phyloP scores from a whole-genome alignment of 2,888 invertebrate species.

The Amaurobius ferox region DNA sequence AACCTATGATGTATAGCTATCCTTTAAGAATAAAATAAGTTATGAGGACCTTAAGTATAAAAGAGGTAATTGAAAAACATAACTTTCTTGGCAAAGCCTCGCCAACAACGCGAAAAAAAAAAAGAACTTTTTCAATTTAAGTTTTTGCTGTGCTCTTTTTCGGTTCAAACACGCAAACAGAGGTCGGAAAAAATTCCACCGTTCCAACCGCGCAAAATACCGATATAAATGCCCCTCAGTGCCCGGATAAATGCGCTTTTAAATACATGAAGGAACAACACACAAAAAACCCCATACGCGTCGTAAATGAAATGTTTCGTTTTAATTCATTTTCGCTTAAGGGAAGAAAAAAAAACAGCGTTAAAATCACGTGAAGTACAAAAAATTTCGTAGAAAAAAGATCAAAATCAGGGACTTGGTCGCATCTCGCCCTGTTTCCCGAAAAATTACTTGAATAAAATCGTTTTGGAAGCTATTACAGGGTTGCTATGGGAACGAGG shows the following conservation, averaged over 20 bases:
- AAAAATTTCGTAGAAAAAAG: slow-evolving; percentile 34
- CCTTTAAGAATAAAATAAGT: neutral
- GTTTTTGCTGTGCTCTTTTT: slow-evolving; percentile 4
- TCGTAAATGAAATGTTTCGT: slow-evolving; percentile 66
- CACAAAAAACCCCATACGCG: slow-evolving; percentile 10
- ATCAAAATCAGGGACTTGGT: slow-evolving; percentile 13
- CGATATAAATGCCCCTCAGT: slow-evolving; percentile 34
- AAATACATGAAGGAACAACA: slow-evolving; percentile 63
- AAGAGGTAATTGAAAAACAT: slow-evolving; percentile 43
- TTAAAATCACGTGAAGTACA: slow-evolving; percentile 40
- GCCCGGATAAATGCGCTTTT: slow-evolving; percentile 53
- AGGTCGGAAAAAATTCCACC: slow-evolving; percentile 11
- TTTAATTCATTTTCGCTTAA: slow-evolving; percentile 64
- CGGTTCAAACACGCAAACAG: slow-evolving; percentile 8
- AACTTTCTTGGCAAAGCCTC: neutral
- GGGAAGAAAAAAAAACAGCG: slow-evolving; percentile 8
- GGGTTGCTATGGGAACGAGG: slow-evolving; percentile 48
- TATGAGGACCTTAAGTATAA: neutral
- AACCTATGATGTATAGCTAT: neutral
- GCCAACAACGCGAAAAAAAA: neutral
- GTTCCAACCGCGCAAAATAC: slow-evolving; percentile 37
- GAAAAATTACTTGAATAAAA: slow-evolving; percentile 65
- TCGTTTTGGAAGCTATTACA: slow-evolving; percentile 64
- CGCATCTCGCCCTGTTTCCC: slow-evolving; percentile 22
- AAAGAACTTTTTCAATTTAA: slow-evolving; percentile 57